Evolutionary conservation across 2,113 vertebrate genomes (phyloP).

Genomic region (Xenopus tropicalis): DNA sequence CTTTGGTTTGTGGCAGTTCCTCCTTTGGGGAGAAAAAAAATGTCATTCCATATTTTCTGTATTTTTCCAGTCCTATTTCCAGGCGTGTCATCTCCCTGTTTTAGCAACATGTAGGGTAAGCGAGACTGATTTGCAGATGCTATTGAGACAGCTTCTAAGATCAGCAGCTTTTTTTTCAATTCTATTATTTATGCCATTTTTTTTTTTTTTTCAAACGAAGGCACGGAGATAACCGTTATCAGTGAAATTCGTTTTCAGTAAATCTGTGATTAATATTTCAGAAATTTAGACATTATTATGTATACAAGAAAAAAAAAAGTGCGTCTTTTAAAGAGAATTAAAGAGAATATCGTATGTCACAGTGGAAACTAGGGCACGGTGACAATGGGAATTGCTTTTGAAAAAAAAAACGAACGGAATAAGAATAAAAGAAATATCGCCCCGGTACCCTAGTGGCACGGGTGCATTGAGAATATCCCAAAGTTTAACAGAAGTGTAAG

Average conservation of each 20-base stretch:
- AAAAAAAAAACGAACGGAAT: too few species aligned
- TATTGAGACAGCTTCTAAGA: conserved; percentile 59
- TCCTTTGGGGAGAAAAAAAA: conserved; percentile 66
- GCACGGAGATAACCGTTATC: conserved; percentile 50
- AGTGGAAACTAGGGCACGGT: conserved; percentile 29
- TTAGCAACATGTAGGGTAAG: conserved; percentile 62
- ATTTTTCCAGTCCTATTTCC: conserved; percentile 64
- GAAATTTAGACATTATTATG: conserved; percentile 48
- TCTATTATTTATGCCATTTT: conserved; percentile 57
- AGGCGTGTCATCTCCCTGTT: conserved; percentile 59
- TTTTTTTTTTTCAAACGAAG: too few species aligned
- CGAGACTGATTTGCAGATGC: conserved; percentile 61
- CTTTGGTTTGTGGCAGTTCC: conserved; percentile 58
- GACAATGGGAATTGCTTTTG: conserved; percentile 23
- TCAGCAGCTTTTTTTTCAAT: conserved; percentile 51
- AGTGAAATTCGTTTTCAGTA: conserved; percentile 23
- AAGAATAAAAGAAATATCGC: too few species aligned
- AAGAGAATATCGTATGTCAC: conserved; percentile 31
- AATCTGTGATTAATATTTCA: conserved; percentile 48
- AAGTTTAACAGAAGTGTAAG: too few species aligned
- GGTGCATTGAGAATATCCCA: too few species aligned
- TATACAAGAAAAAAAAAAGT: conserved; percentile 28
- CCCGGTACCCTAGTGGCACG: too few species aligned
- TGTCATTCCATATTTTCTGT: conserved; percentile 63
- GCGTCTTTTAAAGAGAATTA: conserved; percentile 39